Conservation (phyloP, 2,888 invertebrate genomes). For the Drosophila melanocephala region DNA sequence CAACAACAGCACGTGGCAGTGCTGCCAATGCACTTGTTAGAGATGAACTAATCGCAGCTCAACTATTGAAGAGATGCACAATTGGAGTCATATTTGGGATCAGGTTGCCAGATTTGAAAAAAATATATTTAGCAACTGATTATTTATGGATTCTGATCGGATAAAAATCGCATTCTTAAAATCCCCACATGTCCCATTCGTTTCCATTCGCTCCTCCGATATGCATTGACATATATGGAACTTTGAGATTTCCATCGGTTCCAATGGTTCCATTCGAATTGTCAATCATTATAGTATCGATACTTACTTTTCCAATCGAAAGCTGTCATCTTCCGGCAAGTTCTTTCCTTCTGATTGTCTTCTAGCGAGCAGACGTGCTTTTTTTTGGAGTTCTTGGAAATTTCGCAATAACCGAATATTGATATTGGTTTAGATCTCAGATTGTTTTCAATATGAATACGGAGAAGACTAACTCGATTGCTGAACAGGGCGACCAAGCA, state of each 20-base stretch:
- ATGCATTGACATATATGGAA: background rate
- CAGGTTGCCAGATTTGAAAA: background rate
- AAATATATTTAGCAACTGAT: background rate
- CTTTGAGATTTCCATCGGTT: background rate
- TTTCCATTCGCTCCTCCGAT: background rate
- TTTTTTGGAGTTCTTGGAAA: background rate
- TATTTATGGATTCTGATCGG: background rate
- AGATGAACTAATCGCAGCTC: background rate
- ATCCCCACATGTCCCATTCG: too few relatives aligned
- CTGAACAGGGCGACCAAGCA: background rate
- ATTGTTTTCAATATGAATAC: background rate
- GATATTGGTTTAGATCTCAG: background rate
- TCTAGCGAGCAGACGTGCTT: background rate
- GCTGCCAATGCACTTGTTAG: background rate
- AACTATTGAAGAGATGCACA: background rate
- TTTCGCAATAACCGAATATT: background rate
- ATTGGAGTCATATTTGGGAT: too few relatives aligned
- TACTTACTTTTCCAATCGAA: too few relatives aligned
- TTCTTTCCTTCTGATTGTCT: background rate
- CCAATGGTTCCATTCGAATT: too few relatives aligned
- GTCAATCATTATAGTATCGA: too few relatives aligned
- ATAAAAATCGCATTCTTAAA: background rate
- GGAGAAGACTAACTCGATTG: rapidly evolving
- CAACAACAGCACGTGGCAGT: background rate
- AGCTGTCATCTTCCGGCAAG: background rate